Conservation (phyloP, 2,888 invertebrate genomes). For the Drosophila putrida region DNA sequence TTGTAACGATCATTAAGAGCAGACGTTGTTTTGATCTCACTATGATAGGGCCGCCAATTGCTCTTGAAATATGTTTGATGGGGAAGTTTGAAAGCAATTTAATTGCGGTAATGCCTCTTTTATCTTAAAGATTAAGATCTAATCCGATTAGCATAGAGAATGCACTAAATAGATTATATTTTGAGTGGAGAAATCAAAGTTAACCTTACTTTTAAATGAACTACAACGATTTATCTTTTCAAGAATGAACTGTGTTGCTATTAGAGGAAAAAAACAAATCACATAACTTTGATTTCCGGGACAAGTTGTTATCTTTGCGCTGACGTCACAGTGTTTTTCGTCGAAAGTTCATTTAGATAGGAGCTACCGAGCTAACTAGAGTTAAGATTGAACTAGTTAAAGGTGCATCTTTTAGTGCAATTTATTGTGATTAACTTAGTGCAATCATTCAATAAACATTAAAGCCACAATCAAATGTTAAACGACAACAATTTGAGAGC, state of each 20-base stretch:
- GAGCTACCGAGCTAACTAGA: not conserved
- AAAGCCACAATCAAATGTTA: slow-evolving; percentile 44
- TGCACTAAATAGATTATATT: not conserved
- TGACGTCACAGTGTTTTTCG: slow-evolving; percentile 4
- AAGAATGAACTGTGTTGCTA: not conserved
- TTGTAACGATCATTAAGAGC: slow-evolving; percentile 16
- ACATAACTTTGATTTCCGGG: slow-evolving; percentile 1
- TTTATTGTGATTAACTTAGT: slow-evolving; percentile 38
- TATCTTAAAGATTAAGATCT: not conserved
- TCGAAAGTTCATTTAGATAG: not conserved
- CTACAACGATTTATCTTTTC: not conserved
- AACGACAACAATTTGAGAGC: slow-evolving; percentile 51
- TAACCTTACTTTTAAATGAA: not conserved
- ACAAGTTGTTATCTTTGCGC: not conserved
- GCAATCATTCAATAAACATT: slow-evolving; percentile 76
- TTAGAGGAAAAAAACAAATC: not conserved
- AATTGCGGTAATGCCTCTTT: not conserved
- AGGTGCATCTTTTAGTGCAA: slow-evolving; percentile 24
- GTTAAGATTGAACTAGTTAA: slow-evolving; percentile 19
- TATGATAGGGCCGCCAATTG: slow-evolving; percentile 32
- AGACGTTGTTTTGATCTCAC: slow-evolving; percentile 29
- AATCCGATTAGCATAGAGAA: not conserved
- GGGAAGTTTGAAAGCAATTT: not conserved
- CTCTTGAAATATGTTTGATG: slow-evolving; percentile 34
- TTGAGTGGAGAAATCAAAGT: not conserved